Evolutionary conservation across 2,797 vertebrate species (phyloP), one percentile per base, ranked within the genome.

Genomic region (Dermochelys coriacea): DNA sequence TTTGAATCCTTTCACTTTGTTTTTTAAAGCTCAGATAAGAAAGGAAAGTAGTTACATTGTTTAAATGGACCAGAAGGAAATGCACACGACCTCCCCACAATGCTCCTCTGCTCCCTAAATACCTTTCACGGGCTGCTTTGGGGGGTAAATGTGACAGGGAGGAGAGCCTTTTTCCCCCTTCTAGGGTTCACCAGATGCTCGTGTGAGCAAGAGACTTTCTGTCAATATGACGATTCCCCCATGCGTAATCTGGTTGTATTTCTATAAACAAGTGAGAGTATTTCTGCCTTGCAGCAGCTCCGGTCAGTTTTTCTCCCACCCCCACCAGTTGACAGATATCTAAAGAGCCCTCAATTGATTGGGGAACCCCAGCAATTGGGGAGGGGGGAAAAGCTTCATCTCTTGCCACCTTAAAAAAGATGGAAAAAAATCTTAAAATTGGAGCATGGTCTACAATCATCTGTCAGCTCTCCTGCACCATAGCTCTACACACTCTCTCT

Each of bases 311-410:
- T 83, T 10, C 87, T 89, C 86, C 78, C 89, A 84, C 89, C 83
- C 74, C 93, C 90, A 59, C 89, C 81, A 71, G 80, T 95, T 95
- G 88, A 92, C 87, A 93, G 88, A 87, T 84, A 55, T 87, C 82
- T 71, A 83, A 94, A 94, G 93, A 95, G 94, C 92, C 95, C 96
- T 96, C 96, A 91, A 95, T 96, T 96, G 97, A 96, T 97, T 41
- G 37, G 19, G n/a, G 68, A 37, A 71, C 37, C 68, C 68, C 96
- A 97, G 97, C 96, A 96, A 92, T 96, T 96, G 91, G 86, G 71
- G 88, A 93, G 95, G 80, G 47, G 86, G 94, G 92, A 93, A 96
- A 95, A 96, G 94, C 96, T 96, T 95, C 91, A 84, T 91, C 91
- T 95, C 68, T 31, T 82, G 82, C 71, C 91, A 88, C 86, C 29